A percentile compares a stretch with the other conserved stretches of the same genome.
Evolutionary conservation across 2,797 vertebrate genomes (phyloP).

Genomic region (Crypturellus tataupa): DNA sequence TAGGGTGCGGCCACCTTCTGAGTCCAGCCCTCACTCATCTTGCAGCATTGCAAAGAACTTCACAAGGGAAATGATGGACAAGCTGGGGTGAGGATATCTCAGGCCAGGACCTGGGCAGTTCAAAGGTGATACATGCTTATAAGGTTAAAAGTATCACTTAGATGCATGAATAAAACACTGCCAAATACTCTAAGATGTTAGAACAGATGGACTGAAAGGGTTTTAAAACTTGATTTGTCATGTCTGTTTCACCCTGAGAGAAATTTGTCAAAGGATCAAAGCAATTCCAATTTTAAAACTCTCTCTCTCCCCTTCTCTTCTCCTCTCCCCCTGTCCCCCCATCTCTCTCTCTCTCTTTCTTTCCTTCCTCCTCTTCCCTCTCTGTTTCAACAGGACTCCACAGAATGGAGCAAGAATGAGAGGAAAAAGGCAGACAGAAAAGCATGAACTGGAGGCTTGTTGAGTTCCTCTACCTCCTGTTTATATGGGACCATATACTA

Average conservation of each 20-base stretch:
- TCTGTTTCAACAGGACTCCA: slow-evolving; percentile 90
- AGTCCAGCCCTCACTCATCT: neutral
- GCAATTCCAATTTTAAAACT: slow-evolving; percentile 18
- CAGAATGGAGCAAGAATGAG: slow-evolving; percentile 99
- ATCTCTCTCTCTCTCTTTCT: slow-evolving; percentile 9
- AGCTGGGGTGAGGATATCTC: slow-evolving; percentile 16
- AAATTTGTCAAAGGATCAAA: slow-evolving; percentile 33
- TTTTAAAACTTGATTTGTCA: slow-evolving; percentile 43
- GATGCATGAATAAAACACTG: slow-evolving; percentile 47
- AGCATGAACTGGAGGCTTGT: slow-evolving; percentile 99
- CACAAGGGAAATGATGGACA: neutral
- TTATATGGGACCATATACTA: slow-evolving; percentile 99
- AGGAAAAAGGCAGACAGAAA: slow-evolving; percentile 99
- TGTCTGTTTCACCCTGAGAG: neutral
- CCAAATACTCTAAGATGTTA: slow-evolving; percentile 14
- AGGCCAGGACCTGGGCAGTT: slow-evolving; percentile 56
- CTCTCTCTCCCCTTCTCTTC: neutral
- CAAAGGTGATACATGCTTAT: slow-evolving; percentile 25
- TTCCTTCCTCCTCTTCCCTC: slow-evolving; percentile 36
- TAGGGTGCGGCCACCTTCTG: slow-evolving; percentile 45
- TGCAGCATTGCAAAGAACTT: neutral
- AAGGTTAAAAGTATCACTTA: slow-evolving; percentile 51
- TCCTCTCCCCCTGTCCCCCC: neutral
- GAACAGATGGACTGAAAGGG: neutral
- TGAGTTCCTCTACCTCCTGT: slow-evolving; percentile 99